Conservation (phyloP, 2,113 vertebrate genomes). For the Struthio camelus region DNA sequence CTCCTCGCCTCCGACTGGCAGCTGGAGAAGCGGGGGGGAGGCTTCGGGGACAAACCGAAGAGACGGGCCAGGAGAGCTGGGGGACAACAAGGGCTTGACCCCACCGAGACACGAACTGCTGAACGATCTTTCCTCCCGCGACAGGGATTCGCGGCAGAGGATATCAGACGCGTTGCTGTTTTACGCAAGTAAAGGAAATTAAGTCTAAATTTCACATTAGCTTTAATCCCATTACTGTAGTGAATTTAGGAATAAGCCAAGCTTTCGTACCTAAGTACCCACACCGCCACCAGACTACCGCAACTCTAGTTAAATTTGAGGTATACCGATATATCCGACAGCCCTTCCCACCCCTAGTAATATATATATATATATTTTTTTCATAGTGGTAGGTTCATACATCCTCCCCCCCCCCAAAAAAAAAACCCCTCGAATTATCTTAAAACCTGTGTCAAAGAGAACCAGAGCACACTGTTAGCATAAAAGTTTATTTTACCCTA, state of each 20-base stretch:
- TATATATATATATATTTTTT: neutral
- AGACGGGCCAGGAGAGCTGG: too few species aligned
- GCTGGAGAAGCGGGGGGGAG: too few species aligned
- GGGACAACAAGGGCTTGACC: too few species aligned
- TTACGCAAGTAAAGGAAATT: accelerated
- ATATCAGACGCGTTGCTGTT: too few species aligned
- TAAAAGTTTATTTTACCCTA: conserved; percentile 71
- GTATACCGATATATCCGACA: too few species aligned
- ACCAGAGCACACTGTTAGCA: conserved; percentile 7
- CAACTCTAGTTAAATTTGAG: neutral
- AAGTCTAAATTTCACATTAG: neutral
- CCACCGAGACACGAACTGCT: too few species aligned
- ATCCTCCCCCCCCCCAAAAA: accelerated
- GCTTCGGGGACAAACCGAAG: too few species aligned
- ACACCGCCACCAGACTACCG: accelerated
- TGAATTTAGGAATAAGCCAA: neutral
- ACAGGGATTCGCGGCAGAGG: too few species aligned
- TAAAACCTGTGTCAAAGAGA: neutral
- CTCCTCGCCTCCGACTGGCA: too few species aligned
- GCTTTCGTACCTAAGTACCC: neutral
- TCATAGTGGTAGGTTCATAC: accelerated
- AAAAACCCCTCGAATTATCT: neutral
- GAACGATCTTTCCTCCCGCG: too few species aligned
- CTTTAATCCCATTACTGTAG: neutral
- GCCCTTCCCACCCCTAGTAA: accelerated